Base-by-base conservation (phyloP, 1,140 invertebrate species). In the Brachionus sp. region DNA sequence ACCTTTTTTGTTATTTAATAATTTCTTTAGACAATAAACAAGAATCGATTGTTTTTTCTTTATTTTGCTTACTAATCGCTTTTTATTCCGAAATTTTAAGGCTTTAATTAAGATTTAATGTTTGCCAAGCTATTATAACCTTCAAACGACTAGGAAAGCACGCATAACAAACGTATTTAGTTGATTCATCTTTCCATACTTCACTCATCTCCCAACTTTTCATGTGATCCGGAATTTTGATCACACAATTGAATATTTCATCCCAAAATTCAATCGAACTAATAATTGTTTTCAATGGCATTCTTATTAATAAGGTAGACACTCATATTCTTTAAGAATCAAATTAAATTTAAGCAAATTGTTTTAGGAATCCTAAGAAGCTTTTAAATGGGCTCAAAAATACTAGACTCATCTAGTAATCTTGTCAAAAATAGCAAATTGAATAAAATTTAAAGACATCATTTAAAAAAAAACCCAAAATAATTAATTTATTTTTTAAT, bases 1-100 rank as follows among this genome's bases (percentile, higher is more conserved):
- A 75, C 70, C 70, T 75, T 75, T 75, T 75, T 50, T 10, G 44
- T 39, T 75, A 75, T 75, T 75, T 75, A 46, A 39, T 39, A 75
- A 46, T 46, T 29, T 35, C 44, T 23, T 46, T 75, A 25, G 12
- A 75, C 25, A 75, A 75, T 75, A 75, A 75, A 75, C 70, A 75
- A 75, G 42, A 75, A 70, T 70, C 66, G 37, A 70, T 70, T 19
- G 29, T 35, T 70, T 39, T 66, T 25, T 66, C 50, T 70, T 37
- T 39, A 7, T 70, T 70, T 70, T 70, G n/a, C 66, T 70, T 70
- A 70, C 66, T 70, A 70, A 70, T 70, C 66, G 33, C 35, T 39
- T 70, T 66, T 66, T 23, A 9, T 66, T 66, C 29, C 29, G n/a
- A 57, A 57, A 57, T 66, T 37, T 66, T 13, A 33, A 29, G 25